Base-by-base conservation (phyloP, 1,140 invertebrate genomes). In the Trichoplusia ni region DNA sequence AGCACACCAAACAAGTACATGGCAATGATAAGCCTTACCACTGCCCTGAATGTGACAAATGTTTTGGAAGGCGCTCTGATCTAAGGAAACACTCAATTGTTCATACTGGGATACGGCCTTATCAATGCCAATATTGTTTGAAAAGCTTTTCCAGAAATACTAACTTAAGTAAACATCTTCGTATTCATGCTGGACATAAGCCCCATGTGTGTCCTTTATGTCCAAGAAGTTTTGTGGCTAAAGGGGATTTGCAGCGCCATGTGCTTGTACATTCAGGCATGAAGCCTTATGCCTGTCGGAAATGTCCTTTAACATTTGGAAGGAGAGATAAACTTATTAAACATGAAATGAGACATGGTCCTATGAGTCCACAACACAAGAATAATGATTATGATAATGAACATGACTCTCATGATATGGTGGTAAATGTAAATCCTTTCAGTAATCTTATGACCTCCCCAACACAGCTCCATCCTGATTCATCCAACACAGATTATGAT, bases 111-210 rank as follows among this genome's bases (percentile, higher is more conserved):
- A 91, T 94, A 19, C 90, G 93, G 37, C 94, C 94, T 8, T 95
- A 92, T 75, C 92, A 92, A 31, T 95, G 94, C 81, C 90, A 92
- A 13, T 91, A 94, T 59, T 95, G 94, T 82, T 91, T 91, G 11
- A 95, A 95, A 82, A 93, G 92, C 44, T 95, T 95, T 69, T 94
- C 93, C 8, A 82, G 94, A 9, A 96, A 95, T 63, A 96, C 95
- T 54, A 98, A 97, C 89, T 91, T 98, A 2, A 95, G 96, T 63
- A 95, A 97, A 71, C 97, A 98, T 82, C 91, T 97, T 65, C 92
- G 96, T 42, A 94, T 94, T 27, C 95, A 95, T 82, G 93, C 92
- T 27, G 94, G 94, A 0, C 91, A 90, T 64, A 95, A 94, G 64
- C 93, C 93, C 0, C 94, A 95, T 76, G 94, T 95, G 0, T 96